A percentile compares a stretch with the other conserved stretches of the same genome.
Conservation (phyloP, 2,888 invertebrate species). For the Zhuqinia jingwanae region DNA sequence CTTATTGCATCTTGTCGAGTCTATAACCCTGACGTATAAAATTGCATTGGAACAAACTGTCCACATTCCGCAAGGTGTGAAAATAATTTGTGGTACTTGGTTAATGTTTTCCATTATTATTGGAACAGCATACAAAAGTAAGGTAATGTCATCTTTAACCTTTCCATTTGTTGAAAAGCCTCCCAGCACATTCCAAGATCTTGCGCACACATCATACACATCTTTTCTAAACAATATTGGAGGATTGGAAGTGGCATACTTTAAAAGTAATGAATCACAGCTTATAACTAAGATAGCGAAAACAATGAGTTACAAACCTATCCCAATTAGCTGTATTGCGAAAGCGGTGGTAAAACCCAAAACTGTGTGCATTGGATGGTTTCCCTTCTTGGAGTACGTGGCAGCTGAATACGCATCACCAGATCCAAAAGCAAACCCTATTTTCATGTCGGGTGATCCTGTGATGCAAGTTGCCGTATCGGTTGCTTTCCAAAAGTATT, state of each 20-base stretch:
- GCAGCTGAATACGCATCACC: conserved; percentile 51
- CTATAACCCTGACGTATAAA: conserved; percentile 3
- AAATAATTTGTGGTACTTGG: conserved; percentile 35
- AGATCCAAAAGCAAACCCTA: not conserved
- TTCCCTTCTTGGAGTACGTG: conserved; percentile 27
- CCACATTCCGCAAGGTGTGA: conserved; percentile 3
- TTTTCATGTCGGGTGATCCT: not conserved
- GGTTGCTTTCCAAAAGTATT: conserved; percentile 57
- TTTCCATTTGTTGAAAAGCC: conserved; percentile 45
- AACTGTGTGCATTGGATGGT: conserved; percentile 62
- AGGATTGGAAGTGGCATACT: conserved; percentile 47
- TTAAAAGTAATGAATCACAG: conserved; percentile 20
- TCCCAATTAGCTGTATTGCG: conserved; percentile 32
- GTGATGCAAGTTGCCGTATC: not conserved
- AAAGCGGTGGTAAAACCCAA: conserved; percentile 41
- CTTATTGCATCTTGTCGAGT: not conserved
- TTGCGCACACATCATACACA: conserved; percentile 28
- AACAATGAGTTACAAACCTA: conserved; percentile 17
- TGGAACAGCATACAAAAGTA: conserved; percentile 61
- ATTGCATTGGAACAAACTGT: conserved; percentile 50
- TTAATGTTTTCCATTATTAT: conserved; percentile 43
- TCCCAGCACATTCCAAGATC: conserved; percentile 35
- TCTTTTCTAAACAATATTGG: conserved; percentile 55
- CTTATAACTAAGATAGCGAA: conserved; percentile 27
- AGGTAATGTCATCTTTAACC: conserved; percentile 53